Conservation (phyloP, 2,113 vertebrate genomes). For the Erythrolamprus reginae region DNA sequence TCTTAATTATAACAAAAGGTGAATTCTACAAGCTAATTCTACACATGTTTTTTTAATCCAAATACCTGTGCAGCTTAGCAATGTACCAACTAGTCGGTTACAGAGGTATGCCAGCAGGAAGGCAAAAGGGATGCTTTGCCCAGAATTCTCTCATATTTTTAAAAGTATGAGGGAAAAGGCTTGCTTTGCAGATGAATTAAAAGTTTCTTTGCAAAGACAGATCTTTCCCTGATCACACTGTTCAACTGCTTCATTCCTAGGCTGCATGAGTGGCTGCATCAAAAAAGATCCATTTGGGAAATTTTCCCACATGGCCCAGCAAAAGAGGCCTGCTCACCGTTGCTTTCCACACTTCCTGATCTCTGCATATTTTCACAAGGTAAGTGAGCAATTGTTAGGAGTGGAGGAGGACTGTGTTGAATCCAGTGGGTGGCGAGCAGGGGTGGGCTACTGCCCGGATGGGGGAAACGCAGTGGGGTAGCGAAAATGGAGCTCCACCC, state of each 20-base stretch:
- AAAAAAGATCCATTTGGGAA: background rate
- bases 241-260: background rate
- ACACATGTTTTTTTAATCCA: background rate
- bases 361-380: too few species aligned
- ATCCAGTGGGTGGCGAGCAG: too few species aligned
- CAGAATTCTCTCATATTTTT: background rate
- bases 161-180: background rate
- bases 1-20: background rate
- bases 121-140: background rate
- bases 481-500: too few species aligned
- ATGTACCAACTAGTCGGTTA: too few species aligned
- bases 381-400: too few species aligned
- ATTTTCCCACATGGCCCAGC: too few species aligned
- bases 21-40: background rate
- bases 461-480: too few species aligned
- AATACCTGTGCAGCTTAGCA: background rate
- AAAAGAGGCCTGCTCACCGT: too few species aligned
- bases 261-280: background rate
- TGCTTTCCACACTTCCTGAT: too few species aligned
- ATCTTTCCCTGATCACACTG: background rate
- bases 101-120: background rate
- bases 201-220: background rate
- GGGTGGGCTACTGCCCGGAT: too few species aligned
- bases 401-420: too few species aligned
- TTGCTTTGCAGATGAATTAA: background rate